Evolutionary conservation across 1,140 invertebrate species (phyloP), one percentile per base, ranked within the genome.

Genomic region (Solenopsis fugax): DNA sequence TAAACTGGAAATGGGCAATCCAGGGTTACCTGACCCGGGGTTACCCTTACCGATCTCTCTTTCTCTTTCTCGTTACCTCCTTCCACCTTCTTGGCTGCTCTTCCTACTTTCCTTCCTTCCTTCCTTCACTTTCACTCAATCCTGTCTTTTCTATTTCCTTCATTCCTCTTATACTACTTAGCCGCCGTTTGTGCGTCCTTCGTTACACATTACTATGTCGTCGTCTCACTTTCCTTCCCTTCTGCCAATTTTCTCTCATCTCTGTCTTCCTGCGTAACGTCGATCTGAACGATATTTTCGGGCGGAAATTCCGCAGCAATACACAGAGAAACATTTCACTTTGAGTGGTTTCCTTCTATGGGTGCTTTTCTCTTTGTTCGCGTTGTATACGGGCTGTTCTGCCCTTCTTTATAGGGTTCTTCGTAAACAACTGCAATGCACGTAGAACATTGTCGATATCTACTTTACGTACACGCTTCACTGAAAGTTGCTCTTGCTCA

Each of bases 1-100:
- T 94, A 94, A 94, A 93, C 88, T 91, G 89, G 89, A 92, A 93
- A 93, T 93, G 88, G 91, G 88, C 92, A 88, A 93, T 92, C 87
- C 65, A 82, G 86, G 88, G 85, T 91, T 89, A 93, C 87, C 89
- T 88, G 87, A 90, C 87, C 73, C 87, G 71, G 58, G 64, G 90
- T 81, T 29, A 29, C 29, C 29, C 29, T 89, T 72, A 73, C 73
- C 69, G 52, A 76, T 71, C 60, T n/a, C 76, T 80, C 87, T 75
- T 52, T 81, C 41, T 78, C 34, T 77, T 48, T 54, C 41, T 73
- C 29, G 81, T 85, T 85, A 60, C 21, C 72, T 81, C 71, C 69
- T 90, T 73, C 77, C 81, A 16, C 6, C 21, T 58, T 48, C 21
- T 72, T 71, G 45, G 34, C 67, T 67, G 54, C 37, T 48, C 54